Evolutionary conservation across 1,140 invertebrate genomes (phyloP), one percentile per base, ranked within the genome.

Genomic region (Paraescarpia echinospica): DNA sequence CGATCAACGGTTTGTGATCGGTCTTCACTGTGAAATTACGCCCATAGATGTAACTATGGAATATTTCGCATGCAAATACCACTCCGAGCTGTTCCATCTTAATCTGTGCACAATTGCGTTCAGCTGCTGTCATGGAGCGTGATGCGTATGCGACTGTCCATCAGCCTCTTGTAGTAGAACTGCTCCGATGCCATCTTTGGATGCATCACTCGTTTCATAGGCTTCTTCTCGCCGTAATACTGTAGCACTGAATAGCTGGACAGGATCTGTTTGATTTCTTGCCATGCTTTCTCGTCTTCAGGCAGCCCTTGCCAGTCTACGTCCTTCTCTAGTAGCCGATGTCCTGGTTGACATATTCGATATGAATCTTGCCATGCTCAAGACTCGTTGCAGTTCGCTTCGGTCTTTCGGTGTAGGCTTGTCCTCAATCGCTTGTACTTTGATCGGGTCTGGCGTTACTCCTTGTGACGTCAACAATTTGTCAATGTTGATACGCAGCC

Each of bases 81-180:
- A 97, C 96, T 2, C 96, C 96, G 1, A 96, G 94, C 5, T 96
- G 94, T 94, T 97, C 96, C 92, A 95, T 95, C 91, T 97, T 96
- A 1, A 96, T 95, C 93, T 97, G 95, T 27, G 95, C 95, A 93
- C 96, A 51, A 89, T 48, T 51, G 31, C 22, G 31, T 89, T 91
- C 59, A 92, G 91, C 33, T n/a, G 27, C 89, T 12, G 95, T 96
- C 27, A 96, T 93, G 14, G 95, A 94, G 31, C 59, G 31, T 88
- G 48, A 91, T 6, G 96, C 96, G 93, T 95, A 97, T 31, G 95
- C 95, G 2, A 97, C 22, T 27, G 33, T n/a, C 22, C 1, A 88
- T 88, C 89, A 95, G 95, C n/a, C 91, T 96, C 94, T 93, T 97
- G 96, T 9, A 96, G 89, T 0, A 97, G 48, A 14, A 96, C 95